Evolutionary conservation across 2,888 invertebrate genomes (phyloP), one percentile per base, ranked within the genome.

Genomic region (Watsonalla cultraria): DNA sequence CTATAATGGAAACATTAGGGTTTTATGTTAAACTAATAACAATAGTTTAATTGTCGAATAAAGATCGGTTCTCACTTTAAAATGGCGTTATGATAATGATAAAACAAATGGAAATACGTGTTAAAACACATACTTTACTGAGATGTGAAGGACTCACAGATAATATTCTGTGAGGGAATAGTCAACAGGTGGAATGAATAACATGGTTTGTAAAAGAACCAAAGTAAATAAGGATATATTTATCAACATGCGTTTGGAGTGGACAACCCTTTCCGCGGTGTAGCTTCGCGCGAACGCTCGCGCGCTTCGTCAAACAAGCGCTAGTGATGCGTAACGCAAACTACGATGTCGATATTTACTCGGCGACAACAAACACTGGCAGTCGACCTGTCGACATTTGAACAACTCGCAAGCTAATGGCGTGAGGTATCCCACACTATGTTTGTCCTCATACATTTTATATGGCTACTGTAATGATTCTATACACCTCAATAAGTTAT

Each of bases 271-370:
- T 86, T 82, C 81, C 84, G 79, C 77, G 72, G 76, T 73, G 78
- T 82, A 75, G 82, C 83, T 80, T 81, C 72, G 68, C 74, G 77
- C 78, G 72, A 76, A 74, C 76, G 76, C 66, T 74, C 79, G 72
- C 69, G 72, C 69, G 70, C 74, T 71, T 80, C 75, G 70, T 69
- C 84, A 90, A 90, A 90, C 83, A 90, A 70, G 67, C 61, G 79
- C 81, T 90, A 90, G 90, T 90, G 90, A 90, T 90, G 90, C 90
- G 87, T 86, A 90, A 90, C 89, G 84, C 90, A 89, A 90, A 89
- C 89, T 82, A 68, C 68, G 77, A 77, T 85, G 87, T 87, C 89
- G 87, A 86, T 89, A 80, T 90, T 90, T 86, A 84, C 84, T 65
- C 77, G 72, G 76, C 64, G 76, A 86, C 82, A 68, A 85, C 81